phyloP scores from a whole-genome alignment of 2,113 vertebrate genomes.

The Tetrax tetrax region DNA sequence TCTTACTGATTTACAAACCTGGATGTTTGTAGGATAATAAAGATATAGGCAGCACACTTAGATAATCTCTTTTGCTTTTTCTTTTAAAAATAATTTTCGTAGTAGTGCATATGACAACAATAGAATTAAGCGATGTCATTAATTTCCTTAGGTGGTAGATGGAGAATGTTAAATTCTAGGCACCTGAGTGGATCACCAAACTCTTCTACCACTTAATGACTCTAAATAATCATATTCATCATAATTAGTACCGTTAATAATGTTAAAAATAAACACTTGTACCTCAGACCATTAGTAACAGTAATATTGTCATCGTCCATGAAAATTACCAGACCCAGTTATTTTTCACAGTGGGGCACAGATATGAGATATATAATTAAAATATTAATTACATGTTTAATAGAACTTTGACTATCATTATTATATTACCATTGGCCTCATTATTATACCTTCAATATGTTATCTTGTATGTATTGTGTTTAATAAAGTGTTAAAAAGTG shows the following conservation, averaged over 20 bases:
- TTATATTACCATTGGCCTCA: conserved; percentile 10
- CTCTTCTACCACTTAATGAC: conserved; percentile 51
- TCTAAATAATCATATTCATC: conserved; percentile 71
- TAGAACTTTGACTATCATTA: conserved; percentile 32
- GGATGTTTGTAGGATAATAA: not conserved
- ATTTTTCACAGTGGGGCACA: conserved; percentile 70
- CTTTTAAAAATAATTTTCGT: conserved; percentile 57
- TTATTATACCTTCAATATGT: conserved; percentile 40
- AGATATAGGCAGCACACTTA: conserved; percentile 20
- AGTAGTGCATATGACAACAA: not conserved
- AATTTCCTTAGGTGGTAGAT: conserved; percentile 65
- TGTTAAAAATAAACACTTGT: conserved; percentile 73
- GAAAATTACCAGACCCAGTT: conserved; percentile 66
- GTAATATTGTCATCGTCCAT: conserved; percentile 69
- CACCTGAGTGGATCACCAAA: conserved; percentile 65
- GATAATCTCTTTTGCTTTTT: not conserved
- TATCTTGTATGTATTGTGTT: conserved; percentile 54
- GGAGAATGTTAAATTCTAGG: conserved; percentile 63
- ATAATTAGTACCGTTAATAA: conserved; percentile 70
- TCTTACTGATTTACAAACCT: not conserved
- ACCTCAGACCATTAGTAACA: conserved; percentile 70
- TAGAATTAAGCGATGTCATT: conserved; percentile 54
- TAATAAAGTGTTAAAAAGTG: conserved; percentile 59
- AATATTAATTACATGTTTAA: conserved; percentile 73
- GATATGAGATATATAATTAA: conserved; percentile 76